Percentiles rank a stretch among this genome's conserved stretches.
These are phyloP conservation scores for Drosophila mojavensis DNA, from an alignment of 1,140 invertebrate species.

Conservation along the genomic window DNA sequence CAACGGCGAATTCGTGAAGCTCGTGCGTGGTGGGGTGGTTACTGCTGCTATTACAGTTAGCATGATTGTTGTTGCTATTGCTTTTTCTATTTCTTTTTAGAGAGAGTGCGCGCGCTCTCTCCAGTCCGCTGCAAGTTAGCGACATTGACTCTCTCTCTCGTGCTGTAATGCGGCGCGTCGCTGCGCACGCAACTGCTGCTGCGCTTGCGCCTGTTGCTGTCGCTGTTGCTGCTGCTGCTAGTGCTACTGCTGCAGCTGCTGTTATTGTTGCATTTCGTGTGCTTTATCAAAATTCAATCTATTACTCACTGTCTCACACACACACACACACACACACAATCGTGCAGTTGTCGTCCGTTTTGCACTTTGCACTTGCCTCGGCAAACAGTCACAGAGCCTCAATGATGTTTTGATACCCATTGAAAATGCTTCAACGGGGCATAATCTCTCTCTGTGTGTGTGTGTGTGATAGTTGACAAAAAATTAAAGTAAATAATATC, in stretches of 20 bases:
- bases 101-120: background rate
- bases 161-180: conserved; percentile 24
- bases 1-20: conserved; percentile 3
- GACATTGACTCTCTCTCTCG: conserved; percentile 61
- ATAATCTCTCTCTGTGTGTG: background rate
- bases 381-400: conserved; percentile 7
- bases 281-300: conserved; percentile 29
- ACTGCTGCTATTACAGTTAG: conserved; percentile 6
- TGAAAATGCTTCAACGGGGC: background rate
- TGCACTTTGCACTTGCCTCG: conserved; percentile 35
- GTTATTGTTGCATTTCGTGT: conserved; percentile 21
- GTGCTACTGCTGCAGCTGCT: background rate
- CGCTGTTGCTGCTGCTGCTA: background rate
- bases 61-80: conserved; percentile 1
- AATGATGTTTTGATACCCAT: conserved; percentile 1
- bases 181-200: background rate
- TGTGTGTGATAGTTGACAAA: too few relatives aligned
- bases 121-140: conserved; percentile 10
- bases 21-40: conserved; percentile 10
- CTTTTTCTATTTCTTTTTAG: background rate
- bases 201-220: conserved; percentile 1
- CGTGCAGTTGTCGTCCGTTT: conserved; percentile 9
- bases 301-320: conserved; percentile 10
- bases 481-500: too few relatives aligned
- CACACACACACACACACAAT: conserved; percentile 9